Conservation (phyloP, 1,140 invertebrate genomes). For the roundworm (Caenorhabditis elegans) region DNA sequence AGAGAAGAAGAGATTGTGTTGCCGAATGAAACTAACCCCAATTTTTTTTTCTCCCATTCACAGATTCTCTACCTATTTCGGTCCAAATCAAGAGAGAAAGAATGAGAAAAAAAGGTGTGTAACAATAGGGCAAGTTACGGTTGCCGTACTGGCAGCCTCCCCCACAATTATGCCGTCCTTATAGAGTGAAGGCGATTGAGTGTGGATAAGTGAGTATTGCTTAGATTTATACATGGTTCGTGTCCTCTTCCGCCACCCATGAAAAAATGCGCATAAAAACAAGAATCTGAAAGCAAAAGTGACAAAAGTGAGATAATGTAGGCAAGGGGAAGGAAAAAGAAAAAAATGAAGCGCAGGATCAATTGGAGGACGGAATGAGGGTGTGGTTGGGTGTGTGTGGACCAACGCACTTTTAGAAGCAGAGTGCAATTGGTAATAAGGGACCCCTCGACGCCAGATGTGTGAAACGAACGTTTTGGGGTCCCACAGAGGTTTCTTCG, state of each 20-base stretch:
- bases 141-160: neutral
- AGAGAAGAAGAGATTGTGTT: conserved; percentile 20
- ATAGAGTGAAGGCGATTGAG: neutral
- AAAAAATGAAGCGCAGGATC: neutral
- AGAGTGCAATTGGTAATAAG: conserved; percentile 10
- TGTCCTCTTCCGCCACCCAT: neutral
- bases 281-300: conserved; percentile 16
- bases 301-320: conserved; percentile 24
- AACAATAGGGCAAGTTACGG: conserved; percentile 27
- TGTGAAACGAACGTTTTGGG: conserved; percentile 6
- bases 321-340: neutral
- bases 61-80: neutral
- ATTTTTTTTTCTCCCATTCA: neutral
- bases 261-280: neutral
- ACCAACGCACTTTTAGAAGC: neutral
- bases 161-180: conserved; percentile 30
- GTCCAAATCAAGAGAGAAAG: neutral
- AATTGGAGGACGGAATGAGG: neutral
- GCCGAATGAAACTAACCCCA: conserved; percentile 21
- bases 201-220: conserved; percentile 10
- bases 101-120: neutral
- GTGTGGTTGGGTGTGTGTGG: neutral
- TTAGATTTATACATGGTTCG: conserved; percentile 1
- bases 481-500: neutral
- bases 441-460: conserved; percentile 24